Base-by-base conservation (phyloP, 37 sponge, comb jelly and placozoan species). In the Ephydatia muelleri region DNA sequence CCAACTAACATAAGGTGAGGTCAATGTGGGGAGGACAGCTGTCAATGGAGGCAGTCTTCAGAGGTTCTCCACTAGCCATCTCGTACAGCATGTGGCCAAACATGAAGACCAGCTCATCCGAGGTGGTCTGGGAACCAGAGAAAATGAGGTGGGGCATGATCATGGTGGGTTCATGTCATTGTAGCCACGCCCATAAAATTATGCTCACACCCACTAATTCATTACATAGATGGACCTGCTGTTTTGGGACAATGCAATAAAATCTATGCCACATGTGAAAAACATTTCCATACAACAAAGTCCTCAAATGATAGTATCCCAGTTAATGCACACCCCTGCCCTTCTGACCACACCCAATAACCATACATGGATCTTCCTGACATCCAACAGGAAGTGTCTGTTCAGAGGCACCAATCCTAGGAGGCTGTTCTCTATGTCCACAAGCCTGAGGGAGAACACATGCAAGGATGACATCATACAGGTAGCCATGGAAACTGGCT, bases 51-150 rank as follows among this genome's bases (percentile, higher is more conserved):
- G 88, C 82, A 0, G 82, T 70, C 40, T 78, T 85, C 1, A 91
- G 76, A 6, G 73, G 76, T 0, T 38, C 19, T 22, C 94, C 94
- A 4, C 47, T 43, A 19, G 77, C 57, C 94, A 96, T 86, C 88
- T 96, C 96, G 73, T 96, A 96, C 40, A 96, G 83, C 77, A 96
- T 78, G 73, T 89, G 96, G 13, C 96, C 96, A 91, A 96, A 96
- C 32, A 83, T 78, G 77, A 91, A 96, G 49, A 88, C 91, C 11
- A 75, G 72, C 84, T 91, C 86, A 34, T 37, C 80, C 40, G 72
- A 78, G 33, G 70, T 67, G 40, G 65, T 87, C 88, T 91, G 70
- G 25, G 49, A 21, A 30, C 27, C 67, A 78, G 71, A 32, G 77
- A 31, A 83, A 37, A 71, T n/a, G 14, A n/a, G n/a, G n/a, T n/a